Base-by-base conservation (phyloP, 2,113 vertebrate species). In the Propithecus coquereli region DNA sequence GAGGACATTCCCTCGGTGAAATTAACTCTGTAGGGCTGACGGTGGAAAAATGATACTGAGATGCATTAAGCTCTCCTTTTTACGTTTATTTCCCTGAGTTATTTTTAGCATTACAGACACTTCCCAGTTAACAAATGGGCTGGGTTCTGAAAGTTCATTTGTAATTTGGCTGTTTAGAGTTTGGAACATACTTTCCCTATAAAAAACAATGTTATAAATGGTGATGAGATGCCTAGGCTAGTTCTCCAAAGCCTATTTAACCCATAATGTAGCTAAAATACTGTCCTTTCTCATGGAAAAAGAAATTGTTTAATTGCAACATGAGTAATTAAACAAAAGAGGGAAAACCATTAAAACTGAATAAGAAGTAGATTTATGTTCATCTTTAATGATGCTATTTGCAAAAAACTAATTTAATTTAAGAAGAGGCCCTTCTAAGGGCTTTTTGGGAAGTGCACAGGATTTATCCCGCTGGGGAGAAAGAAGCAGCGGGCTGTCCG, bases 251-350 rank as follows among this genome's bases (percentile, higher is more conserved):
- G 89, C 71, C 89, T 86, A 52, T 79, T 89, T 91, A 96, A 96
- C 91, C 96, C 74, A 50, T 86, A 90, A 95, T 66, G 80, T 66
- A 94, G 87, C 91, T 96, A 66, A 95, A 97, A 96, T 47, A 80
- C 94, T 94, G 87, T 93, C 96, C 96, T 97, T 94, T 50, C 30
- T 22, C 87, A 94, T 85, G 65, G 70, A 70, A 71, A 76, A 92
- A 92, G 93, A 96, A 91, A 73, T 11, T 57, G 77, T 86, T 94
- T 96, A 95, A 97, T 97, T 96, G 94, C 87, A 95, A 91, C 65
- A 79, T 63, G 87, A 97, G 91, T 97, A 97, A 97, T 95, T 96
- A 96, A 96, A 90, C 57, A 52, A 94, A 95, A 97, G 68, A 89
- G 68, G 83, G 74, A 94, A 94, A 96, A 76, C 59, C 93, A 91